Percentiles rank a stretch among this genome's conserved stretches.
Evolutionary conservation across 2,113 vertebrate species (phyloP).

Genomic region (Synchiropus splendidus): DNA sequence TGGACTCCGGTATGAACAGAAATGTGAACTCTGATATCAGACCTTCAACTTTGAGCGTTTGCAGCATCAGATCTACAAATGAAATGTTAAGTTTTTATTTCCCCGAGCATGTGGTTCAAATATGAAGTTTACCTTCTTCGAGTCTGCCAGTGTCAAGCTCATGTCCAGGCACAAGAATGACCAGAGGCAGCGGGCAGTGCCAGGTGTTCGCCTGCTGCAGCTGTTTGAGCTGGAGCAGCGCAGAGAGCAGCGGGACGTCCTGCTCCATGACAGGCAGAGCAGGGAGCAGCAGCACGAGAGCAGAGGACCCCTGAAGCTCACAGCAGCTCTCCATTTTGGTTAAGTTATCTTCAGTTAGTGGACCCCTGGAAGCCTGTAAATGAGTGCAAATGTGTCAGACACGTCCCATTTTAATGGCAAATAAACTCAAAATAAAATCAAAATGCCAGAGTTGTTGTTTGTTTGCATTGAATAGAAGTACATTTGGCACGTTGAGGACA

Average conservation of each 20-base stretch:
- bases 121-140: constrained; percentile 42
- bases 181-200: constrained; percentile 74
- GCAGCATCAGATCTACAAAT: constrained; percentile 75
- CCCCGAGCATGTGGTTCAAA: background rate
- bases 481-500: background rate
- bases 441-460: too few relatives aligned
- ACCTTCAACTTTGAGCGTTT: constrained; percentile 73
- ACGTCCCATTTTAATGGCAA: background rate
- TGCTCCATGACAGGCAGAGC: constrained; percentile 37
- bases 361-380: constrained; percentile 70
- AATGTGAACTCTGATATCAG: constrained; percentile 78
- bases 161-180: constrained; percentile 68
- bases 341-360: constrained; percentile 62
- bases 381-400: background rate
- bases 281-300: constrained; percentile 79
- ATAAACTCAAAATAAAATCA: too few relatives aligned
- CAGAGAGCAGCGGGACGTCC: constrained; percentile 79
- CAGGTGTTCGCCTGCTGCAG: constrained; percentile 81
- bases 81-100: background rate
- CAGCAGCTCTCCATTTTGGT: constrained; percentile 64
- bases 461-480: too few relatives aligned
- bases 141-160: constrained; percentile 33
- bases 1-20: constrained; percentile 69
- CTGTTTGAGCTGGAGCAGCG: constrained; percentile 83
- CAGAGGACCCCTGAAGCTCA: constrained; percentile 78